These are phyloP conservation scores for Lathamus discolor DNA, from an alignment of 2,113 vertebrate species.

Conservation along the genomic window DNA sequence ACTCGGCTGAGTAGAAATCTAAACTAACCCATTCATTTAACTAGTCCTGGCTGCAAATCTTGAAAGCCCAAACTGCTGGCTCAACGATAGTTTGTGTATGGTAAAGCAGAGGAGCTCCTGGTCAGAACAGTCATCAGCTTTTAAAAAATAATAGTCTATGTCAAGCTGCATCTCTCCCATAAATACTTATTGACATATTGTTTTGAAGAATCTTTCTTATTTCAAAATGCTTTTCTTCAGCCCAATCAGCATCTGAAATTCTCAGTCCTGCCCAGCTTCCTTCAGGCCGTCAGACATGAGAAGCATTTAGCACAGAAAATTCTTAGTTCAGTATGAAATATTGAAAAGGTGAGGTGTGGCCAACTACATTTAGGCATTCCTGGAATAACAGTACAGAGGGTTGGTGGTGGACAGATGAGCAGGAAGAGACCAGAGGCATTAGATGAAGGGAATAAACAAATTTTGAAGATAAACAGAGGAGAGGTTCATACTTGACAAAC, in stretches of 20 bases:
- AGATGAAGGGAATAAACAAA: not conserved
- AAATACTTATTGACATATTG: not conserved
- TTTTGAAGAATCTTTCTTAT: not conserved
- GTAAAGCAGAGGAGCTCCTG: not conserved
- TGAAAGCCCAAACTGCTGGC: not conserved
- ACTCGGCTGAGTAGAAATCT: not conserved
- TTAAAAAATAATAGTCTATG: not conserved
- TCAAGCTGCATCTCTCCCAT: not conserved
- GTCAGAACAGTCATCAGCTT: not conserved
- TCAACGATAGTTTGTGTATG: not conserved
- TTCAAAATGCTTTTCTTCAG: not conserved
- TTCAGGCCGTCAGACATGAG: conserved; percentile 10
- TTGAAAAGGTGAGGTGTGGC: not conserved
- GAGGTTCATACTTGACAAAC: not conserved
- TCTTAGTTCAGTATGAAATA: not conserved
- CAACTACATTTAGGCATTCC: not conserved
- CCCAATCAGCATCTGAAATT: not conserved
- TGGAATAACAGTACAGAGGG: not conserved
- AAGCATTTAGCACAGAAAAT: not conserved
- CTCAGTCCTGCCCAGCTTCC: not conserved
- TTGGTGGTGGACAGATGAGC: not conserved
- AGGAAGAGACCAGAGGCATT: not conserved
- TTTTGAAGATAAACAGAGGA: not conserved
- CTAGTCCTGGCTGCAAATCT: not conserved
- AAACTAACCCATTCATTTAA: not conserved